Percentiles rank a stretch among this genome's conserved stretches.
phyloP scores from a whole-genome alignment of 2,888 invertebrate genomes.

The Clivina fossor region DNA sequence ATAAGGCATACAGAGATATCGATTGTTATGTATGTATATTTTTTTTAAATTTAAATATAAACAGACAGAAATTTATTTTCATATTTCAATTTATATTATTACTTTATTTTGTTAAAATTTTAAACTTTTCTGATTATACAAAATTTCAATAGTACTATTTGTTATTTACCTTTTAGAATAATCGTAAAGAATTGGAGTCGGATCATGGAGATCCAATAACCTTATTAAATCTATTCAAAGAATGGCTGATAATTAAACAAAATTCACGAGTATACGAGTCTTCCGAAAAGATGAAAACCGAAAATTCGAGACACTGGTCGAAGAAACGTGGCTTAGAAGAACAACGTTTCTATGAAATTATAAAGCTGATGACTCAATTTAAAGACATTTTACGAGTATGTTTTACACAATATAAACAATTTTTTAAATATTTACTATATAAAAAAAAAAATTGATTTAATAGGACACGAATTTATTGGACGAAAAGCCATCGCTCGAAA shows the following conservation, averaged over 20 bases:
- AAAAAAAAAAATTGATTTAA: constrained; percentile 11
- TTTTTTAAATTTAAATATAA: constrained; percentile 13
- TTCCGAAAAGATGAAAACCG: constrained; percentile 42
- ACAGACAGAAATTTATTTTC: too few relatives aligned
- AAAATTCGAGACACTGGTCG: constrained; percentile 78
- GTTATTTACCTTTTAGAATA: constrained; percentile 56
- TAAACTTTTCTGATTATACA: background rate
- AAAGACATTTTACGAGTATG: constrained; percentile 73
- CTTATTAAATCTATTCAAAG: constrained; percentile 80
- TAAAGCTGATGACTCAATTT: constrained; percentile 89
- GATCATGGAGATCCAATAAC: constrained; percentile 96
- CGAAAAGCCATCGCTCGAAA: constrained; percentile 54
- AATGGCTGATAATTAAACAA: constrained; percentile 83
- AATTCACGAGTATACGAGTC: constrained; percentile 47
- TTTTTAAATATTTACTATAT: constrained; percentile 2
- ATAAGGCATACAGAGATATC: constrained; percentile 80
- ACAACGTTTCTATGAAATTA: constrained; percentile 95
- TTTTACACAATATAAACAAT: constrained; percentile 1
- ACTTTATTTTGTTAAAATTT: background rate
- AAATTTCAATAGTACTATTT: constrained; percentile 7
- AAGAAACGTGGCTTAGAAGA: constrained; percentile 89
- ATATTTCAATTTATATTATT: too few relatives aligned
- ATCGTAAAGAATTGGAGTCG: constrained; percentile 80
- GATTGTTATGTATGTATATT: constrained; percentile 73
- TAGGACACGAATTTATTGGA: constrained; percentile 67